These are phyloP conservation scores for Bombus confusus DNA, from an alignment of 1,140 invertebrate genomes.

Conservation along the genomic window DNA sequence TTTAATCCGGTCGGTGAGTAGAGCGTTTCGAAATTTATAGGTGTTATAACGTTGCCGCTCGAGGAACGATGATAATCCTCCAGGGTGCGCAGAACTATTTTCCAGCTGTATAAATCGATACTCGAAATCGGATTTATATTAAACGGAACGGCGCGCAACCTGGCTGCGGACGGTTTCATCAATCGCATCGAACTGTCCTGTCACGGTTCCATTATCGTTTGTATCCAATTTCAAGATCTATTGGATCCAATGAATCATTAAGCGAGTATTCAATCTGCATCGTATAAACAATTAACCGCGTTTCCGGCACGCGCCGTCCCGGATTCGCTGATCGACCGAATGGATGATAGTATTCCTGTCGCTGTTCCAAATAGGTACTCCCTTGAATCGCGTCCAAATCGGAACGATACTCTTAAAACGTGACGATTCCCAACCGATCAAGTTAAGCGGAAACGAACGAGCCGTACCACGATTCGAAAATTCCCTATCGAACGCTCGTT, in stretches of 20 bases:
- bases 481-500: background rate
- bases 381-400: background rate
- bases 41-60: background rate
- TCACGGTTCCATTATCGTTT: conserved; percentile 58
- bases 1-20: background rate
- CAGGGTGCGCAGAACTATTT: background rate
- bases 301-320: conserved; percentile 15
- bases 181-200: conserved; percentile 40
- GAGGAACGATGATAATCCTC: background rate
- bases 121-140: conserved; percentile 6
- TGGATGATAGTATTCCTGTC: background rate
- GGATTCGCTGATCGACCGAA: background rate
- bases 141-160: background rate
- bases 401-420: background rate
- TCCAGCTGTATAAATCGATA: background rate
- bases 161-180: conserved; percentile 40
- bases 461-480: background rate
- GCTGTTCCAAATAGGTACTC: background rate
- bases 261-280: conserved; percentile 46
- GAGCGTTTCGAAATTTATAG: conserved; percentile 12
- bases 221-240: conserved; percentile 57
- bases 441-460: background rate
- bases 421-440: background rate
- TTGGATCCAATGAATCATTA: conserved; percentile 60
- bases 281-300: conserved; percentile 59